These are phyloP conservation scores for rabbit (Oryctolagus cuniculus) DNA, from an alignment of 2,113 vertebrate species.

Conservation along the genomic window mOryCun1.1 NC_091441.1:30299001-30299500, in stretches of 20 bases:
- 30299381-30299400: background rate
- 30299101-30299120: constrained; percentile 84
- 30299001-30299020: constrained; percentile 32
- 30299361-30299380: background rate
- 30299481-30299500: background rate
- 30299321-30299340: background rate
- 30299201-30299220: constrained; percentile 52
- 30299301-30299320: constrained; percentile 31
- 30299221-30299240: constrained; percentile 73
- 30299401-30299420: accelerated
- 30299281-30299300: background rate
- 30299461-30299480: background rate
- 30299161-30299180: constrained; percentile 78
- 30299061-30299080: constrained; percentile 84
- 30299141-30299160: constrained; percentile 79
- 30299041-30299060: constrained; percentile 81
- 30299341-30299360: background rate
- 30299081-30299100: constrained; percentile 81
- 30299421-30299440: background rate
- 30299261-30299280: constrained; percentile 13
- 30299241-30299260: constrained; percentile 62
- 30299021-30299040: constrained; percentile 66
- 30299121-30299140: constrained; percentile 81
- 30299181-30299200: constrained; percentile 65
- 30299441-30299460: background rate